These are phyloP conservation scores for Latrodectus elegans DNA, from an alignment of 2,888 invertebrate species.

Conservation along the genomic window DNA sequence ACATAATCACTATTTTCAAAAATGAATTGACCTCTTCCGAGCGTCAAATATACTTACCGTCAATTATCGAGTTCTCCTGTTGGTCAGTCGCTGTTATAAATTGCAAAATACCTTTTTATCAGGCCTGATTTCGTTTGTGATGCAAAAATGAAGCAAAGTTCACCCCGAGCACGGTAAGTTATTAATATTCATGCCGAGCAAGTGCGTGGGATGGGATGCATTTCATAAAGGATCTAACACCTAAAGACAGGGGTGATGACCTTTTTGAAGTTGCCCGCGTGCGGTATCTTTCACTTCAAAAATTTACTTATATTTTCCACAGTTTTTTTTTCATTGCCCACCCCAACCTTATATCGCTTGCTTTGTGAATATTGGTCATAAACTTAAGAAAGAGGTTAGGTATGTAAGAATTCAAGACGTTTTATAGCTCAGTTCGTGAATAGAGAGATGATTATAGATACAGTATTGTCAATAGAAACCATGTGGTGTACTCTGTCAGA, in stretches of 20 bases:
- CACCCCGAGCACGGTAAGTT: background rate
- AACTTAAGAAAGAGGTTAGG: constrained; percentile 15
- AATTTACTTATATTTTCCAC: background rate
- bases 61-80: too few species aligned
- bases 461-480: too few species aligned
- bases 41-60: too few species aligned
- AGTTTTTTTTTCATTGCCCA: background rate
- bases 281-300: background rate
- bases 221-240: constrained; percentile 24
- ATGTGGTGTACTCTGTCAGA: too few species aligned
- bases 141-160: background rate
- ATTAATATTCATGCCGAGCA: constrained; percentile 33
- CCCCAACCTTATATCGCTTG: background rate
- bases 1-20: too few species aligned
- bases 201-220: constrained; percentile 40
- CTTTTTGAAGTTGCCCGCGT: constrained; percentile 10
- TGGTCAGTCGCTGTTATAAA: too few species aligned
- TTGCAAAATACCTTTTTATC: too few species aligned
- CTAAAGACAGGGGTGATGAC: constrained; percentile 31
- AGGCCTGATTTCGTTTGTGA: background rate
- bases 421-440: too few species aligned
- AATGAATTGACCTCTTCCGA: too few species aligned
- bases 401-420: constrained; percentile 12
- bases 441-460: too few species aligned
- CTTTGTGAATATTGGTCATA: constrained; percentile 20